A percentile compares a stretch with the other conserved stretches of the same genome.
phyloP scores from a whole-genome alignment of 1,140 invertebrate genomes.

The Panulirus ornatus region DNA sequence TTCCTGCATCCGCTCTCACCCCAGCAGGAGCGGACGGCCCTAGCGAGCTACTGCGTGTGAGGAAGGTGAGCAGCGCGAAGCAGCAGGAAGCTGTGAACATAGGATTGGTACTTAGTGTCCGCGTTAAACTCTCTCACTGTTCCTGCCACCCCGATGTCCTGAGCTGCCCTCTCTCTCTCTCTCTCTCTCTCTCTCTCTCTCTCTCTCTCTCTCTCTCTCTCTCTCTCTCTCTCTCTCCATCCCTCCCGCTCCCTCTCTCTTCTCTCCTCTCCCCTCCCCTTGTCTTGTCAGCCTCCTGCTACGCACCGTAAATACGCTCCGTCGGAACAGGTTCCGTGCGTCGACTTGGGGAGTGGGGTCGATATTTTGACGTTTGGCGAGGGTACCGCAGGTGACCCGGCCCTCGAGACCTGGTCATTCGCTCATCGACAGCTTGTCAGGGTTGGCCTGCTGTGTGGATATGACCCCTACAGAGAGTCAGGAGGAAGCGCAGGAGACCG shows the following conservation, averaged over 20 bases:
- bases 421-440: neutral
- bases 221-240: neutral
- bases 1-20: no score
- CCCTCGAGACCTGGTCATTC: neutral
- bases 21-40: neutral
- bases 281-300: slow-evolving; percentile 51
- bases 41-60: neutral
- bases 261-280: neutral
- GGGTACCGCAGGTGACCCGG: neutral
- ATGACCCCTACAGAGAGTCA: no score
- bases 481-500: no score
- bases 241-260: neutral
- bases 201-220: slow-evolving; percentile 5
- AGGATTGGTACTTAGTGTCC: slow-evolving; percentile 13
- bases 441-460: no score
- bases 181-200: slow-evolving; percentile 7
- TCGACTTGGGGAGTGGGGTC: neutral
- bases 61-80: neutral
- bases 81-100: neutral
- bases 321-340: slow-evolving; percentile 39
- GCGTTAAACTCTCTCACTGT: neutral
- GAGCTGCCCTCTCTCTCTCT: neutral
- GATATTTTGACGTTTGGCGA: slow-evolving; percentile 12
- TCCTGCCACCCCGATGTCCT: neutral
- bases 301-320: slow-evolving; percentile 31